Percentiles rank a stretch among this genome's conserved stretches.
Evolutionary conservation across 2,888 invertebrate species (phyloP).

Genomic region (Fragum fragum): DNA sequence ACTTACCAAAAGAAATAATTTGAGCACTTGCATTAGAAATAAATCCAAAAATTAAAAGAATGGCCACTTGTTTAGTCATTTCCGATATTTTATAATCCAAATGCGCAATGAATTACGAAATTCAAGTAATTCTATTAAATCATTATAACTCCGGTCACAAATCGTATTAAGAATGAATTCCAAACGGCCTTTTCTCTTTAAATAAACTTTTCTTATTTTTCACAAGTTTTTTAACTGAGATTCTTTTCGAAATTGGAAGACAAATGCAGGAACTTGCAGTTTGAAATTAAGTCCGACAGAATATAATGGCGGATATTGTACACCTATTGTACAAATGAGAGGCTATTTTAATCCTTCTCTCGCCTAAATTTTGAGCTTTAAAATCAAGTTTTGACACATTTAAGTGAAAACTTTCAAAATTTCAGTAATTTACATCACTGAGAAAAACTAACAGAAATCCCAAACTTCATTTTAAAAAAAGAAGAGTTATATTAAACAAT

Average conservation of each 20-base stretch:
- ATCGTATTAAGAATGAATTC: not conserved
- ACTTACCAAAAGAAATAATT: slow-evolving; percentile 23
- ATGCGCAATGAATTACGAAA: not conserved
- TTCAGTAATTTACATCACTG: too few relatives aligned
- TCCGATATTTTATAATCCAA: slow-evolving; percentile 8
- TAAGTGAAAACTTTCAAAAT: not conserved
- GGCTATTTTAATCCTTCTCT: slow-evolving; percentile 3
- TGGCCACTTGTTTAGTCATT: not conserved
- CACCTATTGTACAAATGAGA: slow-evolving; percentile 9
- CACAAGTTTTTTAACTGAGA: not conserved
- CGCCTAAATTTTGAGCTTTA: not conserved
- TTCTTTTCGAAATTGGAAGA: not conserved
- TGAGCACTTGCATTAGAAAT: not conserved
- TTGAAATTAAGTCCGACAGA: not conserved
- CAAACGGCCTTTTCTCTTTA: not conserved
- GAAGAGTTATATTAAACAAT: too few relatives aligned
- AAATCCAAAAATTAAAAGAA: slow-evolving; percentile 14
- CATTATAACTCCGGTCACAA: not conserved
- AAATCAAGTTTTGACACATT: too few relatives aligned
- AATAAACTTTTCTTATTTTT: not conserved
- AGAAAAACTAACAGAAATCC: too few relatives aligned
- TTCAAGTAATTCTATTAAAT: not conserved
- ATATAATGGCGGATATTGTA: slow-evolving; percentile 18
- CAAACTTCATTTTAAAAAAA: too few relatives aligned
- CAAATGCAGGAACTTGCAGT: not conserved